Evolutionary conservation across 2,113 vertebrate species (phyloP).

Genomic region (Rhagologus leucostigma): DNA sequence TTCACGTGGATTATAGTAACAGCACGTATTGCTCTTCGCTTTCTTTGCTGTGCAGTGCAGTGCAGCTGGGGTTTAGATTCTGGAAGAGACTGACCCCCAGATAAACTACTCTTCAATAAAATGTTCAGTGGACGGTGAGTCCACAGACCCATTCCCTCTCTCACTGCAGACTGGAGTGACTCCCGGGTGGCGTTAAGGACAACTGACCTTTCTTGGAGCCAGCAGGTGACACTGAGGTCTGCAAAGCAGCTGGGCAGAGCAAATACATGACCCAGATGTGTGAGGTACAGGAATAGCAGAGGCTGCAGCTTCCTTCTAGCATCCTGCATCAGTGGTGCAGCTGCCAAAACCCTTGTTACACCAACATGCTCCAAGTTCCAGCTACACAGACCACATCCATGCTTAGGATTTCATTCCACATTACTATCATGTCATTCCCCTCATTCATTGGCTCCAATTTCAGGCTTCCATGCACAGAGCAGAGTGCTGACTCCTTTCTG

Average conservation of each 20-base stretch:
- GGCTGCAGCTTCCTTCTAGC: neutral
- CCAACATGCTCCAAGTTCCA: neutral
- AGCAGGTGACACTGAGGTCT: neutral
- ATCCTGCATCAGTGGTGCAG: neutral
- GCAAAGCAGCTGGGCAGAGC: neutral
- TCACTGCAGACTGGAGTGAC: neutral
- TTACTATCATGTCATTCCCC: neutral
- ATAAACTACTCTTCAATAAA: neutral
- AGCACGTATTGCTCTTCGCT: neutral
- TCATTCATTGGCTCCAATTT: neutral
- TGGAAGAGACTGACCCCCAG: neutral
- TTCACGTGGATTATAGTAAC: neutral
- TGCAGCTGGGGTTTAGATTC: neutral
- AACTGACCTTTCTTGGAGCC: neutral
- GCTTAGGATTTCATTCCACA: neutral
- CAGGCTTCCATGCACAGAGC: neutral
- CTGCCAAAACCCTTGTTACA: neutral
- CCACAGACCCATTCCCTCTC: neutral
- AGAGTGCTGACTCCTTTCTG: neutral
- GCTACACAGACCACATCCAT: neutral
- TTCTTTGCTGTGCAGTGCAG: neutral
- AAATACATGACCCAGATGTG: fast-evolving
- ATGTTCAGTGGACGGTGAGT: neutral
- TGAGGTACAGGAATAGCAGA: neutral
- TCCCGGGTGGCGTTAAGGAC: neutral